These are phyloP conservation scores for Sporophila hypoxantha DNA, from an alignment of 2,113 vertebrate species.

Conservation along the genomic window DNA sequence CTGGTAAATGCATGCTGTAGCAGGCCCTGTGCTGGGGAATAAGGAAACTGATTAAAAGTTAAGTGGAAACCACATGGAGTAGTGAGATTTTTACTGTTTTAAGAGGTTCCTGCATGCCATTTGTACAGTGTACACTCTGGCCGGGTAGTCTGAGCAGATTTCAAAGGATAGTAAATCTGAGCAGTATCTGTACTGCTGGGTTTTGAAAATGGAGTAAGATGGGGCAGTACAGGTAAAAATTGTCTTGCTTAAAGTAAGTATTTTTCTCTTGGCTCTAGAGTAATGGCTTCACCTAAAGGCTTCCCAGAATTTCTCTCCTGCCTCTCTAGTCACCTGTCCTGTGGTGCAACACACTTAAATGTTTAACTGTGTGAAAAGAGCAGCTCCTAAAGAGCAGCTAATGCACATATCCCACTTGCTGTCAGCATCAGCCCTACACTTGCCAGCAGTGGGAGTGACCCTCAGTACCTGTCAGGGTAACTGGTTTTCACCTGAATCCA, in stretches of 20 bases:
- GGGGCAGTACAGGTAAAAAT: not conserved
- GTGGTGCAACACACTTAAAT: not conserved
- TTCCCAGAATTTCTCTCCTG: not conserved
- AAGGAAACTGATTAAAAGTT: not conserved
- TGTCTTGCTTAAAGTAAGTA: not conserved
- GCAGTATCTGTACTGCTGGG: not conserved
- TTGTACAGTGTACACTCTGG: not conserved
- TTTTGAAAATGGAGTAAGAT: not conserved
- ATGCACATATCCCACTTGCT: rapidly evolving
- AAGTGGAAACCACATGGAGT: not conserved
- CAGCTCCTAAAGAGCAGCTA: not conserved
- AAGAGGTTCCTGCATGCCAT: not conserved
- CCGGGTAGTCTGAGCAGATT: not conserved
- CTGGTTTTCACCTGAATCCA: not conserved
- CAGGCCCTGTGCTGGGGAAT: not conserved
- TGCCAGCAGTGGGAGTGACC: not conserved
- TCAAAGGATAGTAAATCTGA: not conserved
- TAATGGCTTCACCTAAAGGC: not conserved
- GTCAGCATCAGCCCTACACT: rapidly evolving
- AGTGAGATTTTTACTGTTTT: not conserved
- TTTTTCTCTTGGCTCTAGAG: not conserved
- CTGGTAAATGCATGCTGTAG: not conserved
- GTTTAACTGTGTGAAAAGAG: not conserved
- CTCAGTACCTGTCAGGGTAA: not conserved
- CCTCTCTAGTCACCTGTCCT: not conserved